phyloP scores from a whole-genome alignment of 2,113 vertebrate genomes.

The Peromyscus maniculatus region DNA sequence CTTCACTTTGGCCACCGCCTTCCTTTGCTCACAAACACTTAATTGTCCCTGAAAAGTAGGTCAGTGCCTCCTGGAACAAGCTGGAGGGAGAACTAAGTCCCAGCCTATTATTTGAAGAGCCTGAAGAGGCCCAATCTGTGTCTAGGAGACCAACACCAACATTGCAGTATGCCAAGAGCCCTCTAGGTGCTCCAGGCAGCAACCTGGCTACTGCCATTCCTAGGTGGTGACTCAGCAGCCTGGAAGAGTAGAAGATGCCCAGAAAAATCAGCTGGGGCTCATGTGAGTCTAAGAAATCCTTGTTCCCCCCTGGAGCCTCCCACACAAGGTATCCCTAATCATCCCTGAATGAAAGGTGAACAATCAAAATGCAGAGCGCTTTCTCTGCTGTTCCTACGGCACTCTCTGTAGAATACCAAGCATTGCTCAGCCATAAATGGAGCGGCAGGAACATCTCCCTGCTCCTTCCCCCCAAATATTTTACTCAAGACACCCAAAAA shows the following conservation, averaged over 20 bases:
- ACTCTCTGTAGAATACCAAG: slow-evolving; percentile 74
- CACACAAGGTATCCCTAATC: slow-evolving; percentile 64
- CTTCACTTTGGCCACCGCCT: slow-evolving; percentile 63
- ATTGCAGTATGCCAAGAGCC: slow-evolving; percentile 19
- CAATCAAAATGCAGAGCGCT: slow-evolving; percentile 58
- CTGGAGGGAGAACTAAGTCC: slow-evolving; percentile 16
- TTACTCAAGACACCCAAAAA: slow-evolving; percentile 72
- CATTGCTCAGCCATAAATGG: slow-evolving; percentile 79
- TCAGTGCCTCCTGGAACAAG: slow-evolving; percentile 67
- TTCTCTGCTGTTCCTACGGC: slow-evolving; percentile 15
- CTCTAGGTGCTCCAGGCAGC: slow-evolving; percentile 62
- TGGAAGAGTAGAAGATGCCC: slow-evolving; percentile 46
- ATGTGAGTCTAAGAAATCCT: slow-evolving; percentile 46
- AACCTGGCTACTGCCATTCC: slow-evolving; percentile 63
- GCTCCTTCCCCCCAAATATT: slow-evolving; percentile 69
- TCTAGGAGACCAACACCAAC: slow-evolving; percentile 73
- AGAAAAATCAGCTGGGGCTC: slow-evolving; percentile 25
- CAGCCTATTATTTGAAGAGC: slow-evolving; percentile 48
- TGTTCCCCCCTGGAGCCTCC: slow-evolving; percentile 46
- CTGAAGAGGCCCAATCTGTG: slow-evolving; percentile 45
- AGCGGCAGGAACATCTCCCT: slow-evolving; percentile 60
- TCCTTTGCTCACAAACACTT: slow-evolving; percentile 74
- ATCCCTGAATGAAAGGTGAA: slow-evolving; percentile 57
- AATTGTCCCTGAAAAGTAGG: slow-evolving; percentile 79
- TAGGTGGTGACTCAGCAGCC: slow-evolving; percentile 59